These are phyloP conservation scores for Pristionchus exspectatus DNA, from an alignment of 2,888 invertebrate genomes.

Conservation along the genomic window DNA sequence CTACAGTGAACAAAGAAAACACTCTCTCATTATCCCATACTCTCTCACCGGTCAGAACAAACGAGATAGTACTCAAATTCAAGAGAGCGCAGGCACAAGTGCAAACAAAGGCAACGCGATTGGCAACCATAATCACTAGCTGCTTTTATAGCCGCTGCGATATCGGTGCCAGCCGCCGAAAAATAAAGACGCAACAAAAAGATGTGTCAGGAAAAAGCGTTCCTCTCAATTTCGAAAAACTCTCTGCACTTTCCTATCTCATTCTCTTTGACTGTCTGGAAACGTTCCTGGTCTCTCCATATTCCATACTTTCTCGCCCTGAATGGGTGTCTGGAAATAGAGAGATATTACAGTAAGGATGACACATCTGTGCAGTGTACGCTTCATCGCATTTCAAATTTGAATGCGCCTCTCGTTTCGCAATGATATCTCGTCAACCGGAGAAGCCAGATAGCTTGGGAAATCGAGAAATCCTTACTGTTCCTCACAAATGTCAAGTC, in stretches of 20 bases:
- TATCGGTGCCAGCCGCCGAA: not conserved
- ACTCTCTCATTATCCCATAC: not conserved
- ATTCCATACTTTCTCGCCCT: not conserved
- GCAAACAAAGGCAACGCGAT: not conserved
- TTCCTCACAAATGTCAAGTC: too few species aligned
- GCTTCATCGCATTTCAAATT: too few species aligned
- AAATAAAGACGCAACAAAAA: not conserved
- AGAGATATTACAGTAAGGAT: not conserved
- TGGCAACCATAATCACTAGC: not conserved
- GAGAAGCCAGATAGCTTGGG: too few species aligned
- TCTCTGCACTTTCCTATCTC: too few species aligned
- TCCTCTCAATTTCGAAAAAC: too few species aligned
- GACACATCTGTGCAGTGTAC: not conserved
- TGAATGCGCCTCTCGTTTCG: too few species aligned
- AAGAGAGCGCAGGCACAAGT: not conserved
- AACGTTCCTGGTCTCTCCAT: not conserved
- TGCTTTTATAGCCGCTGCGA: not conserved
- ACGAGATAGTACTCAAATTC: not conserved
- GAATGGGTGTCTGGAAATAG: not conserved
- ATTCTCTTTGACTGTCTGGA: too few species aligned
- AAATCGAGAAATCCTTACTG: too few species aligned
- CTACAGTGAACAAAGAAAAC: too few species aligned
- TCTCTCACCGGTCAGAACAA: not conserved
- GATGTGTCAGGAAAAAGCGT: too few species aligned
- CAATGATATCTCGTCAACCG: too few species aligned